Conservation (phyloP, 2,888 invertebrate species). For the Ichneumon xanthorius region DNA sequence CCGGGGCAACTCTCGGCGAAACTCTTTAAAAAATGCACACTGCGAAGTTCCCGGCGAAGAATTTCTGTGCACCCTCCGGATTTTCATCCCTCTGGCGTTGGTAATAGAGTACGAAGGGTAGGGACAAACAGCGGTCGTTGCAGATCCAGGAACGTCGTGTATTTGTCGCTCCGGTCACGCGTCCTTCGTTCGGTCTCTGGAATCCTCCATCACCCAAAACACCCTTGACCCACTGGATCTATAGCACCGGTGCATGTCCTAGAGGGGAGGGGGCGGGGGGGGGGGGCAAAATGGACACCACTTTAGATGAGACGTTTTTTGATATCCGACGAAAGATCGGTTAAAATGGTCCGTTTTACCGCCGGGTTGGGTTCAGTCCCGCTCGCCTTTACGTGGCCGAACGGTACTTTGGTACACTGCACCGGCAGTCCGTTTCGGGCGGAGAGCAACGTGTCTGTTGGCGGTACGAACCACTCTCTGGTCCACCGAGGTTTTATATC, state of each 20-base stretch:
- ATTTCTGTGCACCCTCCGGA: background rate
- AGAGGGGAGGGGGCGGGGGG: too few species aligned
- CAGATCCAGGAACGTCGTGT: conserved; percentile 1
- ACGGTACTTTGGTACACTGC: background rate
- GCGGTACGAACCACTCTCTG: background rate
- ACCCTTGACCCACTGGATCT: background rate
- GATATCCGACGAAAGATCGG: too few species aligned
- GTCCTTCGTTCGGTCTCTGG: conserved; percentile 48
- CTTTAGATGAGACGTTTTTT: too few species aligned
- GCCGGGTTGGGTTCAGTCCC: too few species aligned
- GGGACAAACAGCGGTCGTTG: conserved; percentile 3
- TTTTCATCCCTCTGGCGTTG: background rate
- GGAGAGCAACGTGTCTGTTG: background rate
- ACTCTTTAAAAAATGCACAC: conserved; percentile 63
- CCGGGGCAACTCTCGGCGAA: background rate
- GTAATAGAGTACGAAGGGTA: background rate
- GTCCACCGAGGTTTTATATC: conserved; percentile 48
- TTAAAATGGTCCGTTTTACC: too few species aligned
- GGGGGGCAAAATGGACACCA: background rate
- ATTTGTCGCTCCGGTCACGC: conserved; percentile 67
- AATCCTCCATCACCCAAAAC: background rate
- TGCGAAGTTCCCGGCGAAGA: conserved; percentile 14
- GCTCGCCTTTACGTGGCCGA: background rate
- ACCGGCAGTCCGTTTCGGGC: background rate
- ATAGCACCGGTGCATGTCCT: too few species aligned